Evolutionary conservation across 2,888 invertebrate species (phyloP).

Genomic region (Sialis lutaria): DNA sequence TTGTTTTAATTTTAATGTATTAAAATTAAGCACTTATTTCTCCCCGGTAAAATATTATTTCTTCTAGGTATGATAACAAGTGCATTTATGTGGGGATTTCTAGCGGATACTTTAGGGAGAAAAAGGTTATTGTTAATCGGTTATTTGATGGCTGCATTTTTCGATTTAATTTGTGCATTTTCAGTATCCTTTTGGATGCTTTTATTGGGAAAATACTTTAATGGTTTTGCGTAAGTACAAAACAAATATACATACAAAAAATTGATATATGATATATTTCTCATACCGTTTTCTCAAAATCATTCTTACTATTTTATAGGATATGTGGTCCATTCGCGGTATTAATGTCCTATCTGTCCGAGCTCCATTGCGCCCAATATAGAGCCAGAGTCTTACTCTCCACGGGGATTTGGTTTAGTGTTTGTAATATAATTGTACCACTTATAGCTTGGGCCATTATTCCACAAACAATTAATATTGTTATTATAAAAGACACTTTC

Average conservation of each 20-base stretch:
- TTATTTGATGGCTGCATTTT: conserved; percentile 40
- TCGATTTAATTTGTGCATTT: conserved; percentile 42
- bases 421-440: conserved; percentile 44
- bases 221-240: conserved; percentile 53
- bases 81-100: conserved; percentile 59
- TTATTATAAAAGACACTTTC: conserved; percentile 23
- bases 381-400: conserved; percentile 45
- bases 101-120: conserved; percentile 57
- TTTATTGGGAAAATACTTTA: conserved; percentile 50
- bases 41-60: conserved; percentile 1
- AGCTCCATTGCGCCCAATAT: conserved; percentile 48
- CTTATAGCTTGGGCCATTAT: conserved; percentile 55
- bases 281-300: too few species aligned
- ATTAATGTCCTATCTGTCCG: conserved; percentile 51
- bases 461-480: conserved; percentile 36
- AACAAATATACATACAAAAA: too few species aligned
- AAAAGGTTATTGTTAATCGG: conserved; percentile 48
- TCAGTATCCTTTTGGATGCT: conserved; percentile 49
- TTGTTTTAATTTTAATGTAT: not conserved
- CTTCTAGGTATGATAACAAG: conserved; percentile 55
- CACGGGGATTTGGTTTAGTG: conserved; percentile 45
- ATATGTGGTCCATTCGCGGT: conserved; percentile 58
- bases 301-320: conserved; percentile 19
- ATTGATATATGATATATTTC: not conserved
- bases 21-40: not conserved